Conservation (phyloP, 2,797 vertebrate genomes). For the Megaceryle alcyon region DNA sequence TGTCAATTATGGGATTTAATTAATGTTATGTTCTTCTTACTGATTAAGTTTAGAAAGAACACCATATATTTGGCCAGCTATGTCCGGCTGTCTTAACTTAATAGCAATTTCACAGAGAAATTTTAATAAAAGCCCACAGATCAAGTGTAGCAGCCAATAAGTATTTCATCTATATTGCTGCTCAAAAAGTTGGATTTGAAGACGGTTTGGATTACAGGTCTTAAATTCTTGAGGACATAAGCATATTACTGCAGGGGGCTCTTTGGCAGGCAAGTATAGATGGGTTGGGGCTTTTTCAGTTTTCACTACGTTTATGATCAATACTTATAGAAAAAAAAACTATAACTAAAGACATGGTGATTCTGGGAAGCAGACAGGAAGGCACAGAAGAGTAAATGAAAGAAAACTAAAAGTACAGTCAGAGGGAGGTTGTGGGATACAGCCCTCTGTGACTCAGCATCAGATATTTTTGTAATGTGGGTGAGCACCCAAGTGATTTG, state of each 20-base stretch:
- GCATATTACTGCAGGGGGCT: not conserved
- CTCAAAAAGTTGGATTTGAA: not conserved
- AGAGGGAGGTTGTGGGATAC: not conserved
- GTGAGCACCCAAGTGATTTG: slow-evolving; percentile 63
- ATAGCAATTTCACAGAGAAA: not conserved
- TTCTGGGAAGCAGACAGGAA: not conserved
- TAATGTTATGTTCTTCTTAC: not conserved
- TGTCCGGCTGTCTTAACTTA: not conserved
- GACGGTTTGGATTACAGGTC: not conserved
- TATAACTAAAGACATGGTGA: not conserved
- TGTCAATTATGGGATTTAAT: not conserved
- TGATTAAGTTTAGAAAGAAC: not conserved
- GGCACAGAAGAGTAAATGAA: not conserved
- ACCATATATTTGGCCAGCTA: not conserved
- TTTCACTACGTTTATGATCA: not conserved
- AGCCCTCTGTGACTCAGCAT: slow-evolving; percentile 31
- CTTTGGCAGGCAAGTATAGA: not conserved
- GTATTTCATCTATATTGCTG: not conserved
- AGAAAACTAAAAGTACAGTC: slow-evolving; percentile 13
- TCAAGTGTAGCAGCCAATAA: not conserved
- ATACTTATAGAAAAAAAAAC: not conserved
- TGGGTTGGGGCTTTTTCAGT: not conserved
- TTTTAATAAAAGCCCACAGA: not conserved
- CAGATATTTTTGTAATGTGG: slow-evolving; percentile 64
- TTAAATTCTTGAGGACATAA: not conserved